phyloP scores from a whole-genome alignment of 1,140 invertebrate species.

The Kradibia gibbosae region DNA sequence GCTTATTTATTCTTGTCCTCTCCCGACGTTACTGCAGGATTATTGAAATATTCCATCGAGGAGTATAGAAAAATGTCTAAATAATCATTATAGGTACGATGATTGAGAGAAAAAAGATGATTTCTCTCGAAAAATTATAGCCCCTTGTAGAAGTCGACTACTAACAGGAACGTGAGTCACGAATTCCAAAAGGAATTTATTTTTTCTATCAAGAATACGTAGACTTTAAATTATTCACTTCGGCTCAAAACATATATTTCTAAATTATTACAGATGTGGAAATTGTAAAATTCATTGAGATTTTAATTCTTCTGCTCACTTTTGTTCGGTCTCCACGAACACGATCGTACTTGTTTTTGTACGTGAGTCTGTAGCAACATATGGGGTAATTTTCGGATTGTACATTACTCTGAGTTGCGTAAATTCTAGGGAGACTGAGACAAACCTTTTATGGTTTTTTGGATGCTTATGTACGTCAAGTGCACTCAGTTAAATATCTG shows the following conservation, averaged over 20 bases:
- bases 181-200: no score
- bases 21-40: not conserved
- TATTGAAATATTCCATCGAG: constrained; percentile 39
- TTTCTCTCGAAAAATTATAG: not conserved
- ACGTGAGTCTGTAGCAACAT: not conserved
- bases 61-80: not conserved
- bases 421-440: not conserved
- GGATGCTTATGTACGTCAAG: not conserved
- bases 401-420: not conserved
- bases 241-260: not conserved
- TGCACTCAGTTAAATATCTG: not conserved
- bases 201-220: not conserved
- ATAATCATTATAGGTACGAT: not conserved
- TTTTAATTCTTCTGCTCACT: constrained; percentile 2
- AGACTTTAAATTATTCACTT: not conserved
- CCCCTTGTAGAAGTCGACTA: no score
- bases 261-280: not conserved
- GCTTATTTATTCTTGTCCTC: not conserved
- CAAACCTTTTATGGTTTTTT: not conserved
- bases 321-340: not conserved
- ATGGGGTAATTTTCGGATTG: not conserved
- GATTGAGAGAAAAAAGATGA: not conserved
- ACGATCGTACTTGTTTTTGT: not conserved
- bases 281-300: not conserved
- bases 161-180: no score